Evolutionary conservation across 2,797 vertebrate genomes (phyloP).

Genomic region (Sebastes variabilis): DNA sequence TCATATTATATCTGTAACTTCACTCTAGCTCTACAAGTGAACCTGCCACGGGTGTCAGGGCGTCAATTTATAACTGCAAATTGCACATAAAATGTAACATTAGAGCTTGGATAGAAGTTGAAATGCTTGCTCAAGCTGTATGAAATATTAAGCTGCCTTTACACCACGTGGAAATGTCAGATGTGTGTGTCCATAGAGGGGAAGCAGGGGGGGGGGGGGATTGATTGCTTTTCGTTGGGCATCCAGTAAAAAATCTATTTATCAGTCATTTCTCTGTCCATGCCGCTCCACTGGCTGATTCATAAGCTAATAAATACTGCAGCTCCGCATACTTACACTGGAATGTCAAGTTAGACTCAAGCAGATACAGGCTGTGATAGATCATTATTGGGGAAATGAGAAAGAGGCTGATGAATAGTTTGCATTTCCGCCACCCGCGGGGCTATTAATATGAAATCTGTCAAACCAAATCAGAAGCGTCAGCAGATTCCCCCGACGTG

Average conservation of each 20-base stretch:
- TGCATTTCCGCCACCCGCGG: constrained; percentile 43
- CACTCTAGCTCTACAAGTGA: too few species aligned
- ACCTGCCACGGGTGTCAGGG: too few species aligned
- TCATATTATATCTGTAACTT: too few species aligned
- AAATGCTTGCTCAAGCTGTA: constrained; percentile 1
- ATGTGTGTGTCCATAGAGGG: neutral
- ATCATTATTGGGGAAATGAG: constrained; percentile 65
- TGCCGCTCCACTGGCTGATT: constrained; percentile 44
- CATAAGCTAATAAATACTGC: constrained; percentile 55
- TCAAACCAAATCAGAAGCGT: constrained; percentile 51
- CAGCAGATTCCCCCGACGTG: constrained; percentile 45
- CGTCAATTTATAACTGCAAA: constrained; percentile 19
- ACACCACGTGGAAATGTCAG: constrained; percentile 9
- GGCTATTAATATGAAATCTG: constrained; percentile 59
- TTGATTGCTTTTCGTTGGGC: constrained; percentile 32
- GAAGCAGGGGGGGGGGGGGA: neutral
- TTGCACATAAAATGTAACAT: constrained; percentile 13
- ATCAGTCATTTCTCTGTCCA: constrained; percentile 48
- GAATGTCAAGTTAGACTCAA: constrained; percentile 52
- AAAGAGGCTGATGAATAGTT: constrained; percentile 58
- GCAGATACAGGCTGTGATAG: constrained; percentile 59
- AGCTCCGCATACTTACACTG: constrained; percentile 38
- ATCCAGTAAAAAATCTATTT: constrained; percentile 50
- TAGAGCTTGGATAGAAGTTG: neutral
- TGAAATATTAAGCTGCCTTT: constrained; percentile 33